Evolutionary conservation across 2,113 vertebrate genomes (phyloP).

Genomic region (Macheiramphus alcinus): DNA sequence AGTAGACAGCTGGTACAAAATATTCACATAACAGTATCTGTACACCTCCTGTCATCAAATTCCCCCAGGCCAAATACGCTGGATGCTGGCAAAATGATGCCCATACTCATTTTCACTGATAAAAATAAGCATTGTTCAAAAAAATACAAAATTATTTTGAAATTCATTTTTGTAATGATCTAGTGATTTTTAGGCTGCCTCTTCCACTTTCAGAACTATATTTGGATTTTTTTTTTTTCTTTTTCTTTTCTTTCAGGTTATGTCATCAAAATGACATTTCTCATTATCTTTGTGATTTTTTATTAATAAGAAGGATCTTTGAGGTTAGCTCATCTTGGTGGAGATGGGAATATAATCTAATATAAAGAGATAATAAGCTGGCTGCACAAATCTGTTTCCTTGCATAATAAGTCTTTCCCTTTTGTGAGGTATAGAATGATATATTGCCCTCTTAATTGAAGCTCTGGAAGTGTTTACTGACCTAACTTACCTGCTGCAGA

Average conservation of each 20-base stretch:
- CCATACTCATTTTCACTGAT: not conserved
- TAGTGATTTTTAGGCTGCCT: not conserved
- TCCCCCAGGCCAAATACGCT: not conserved
- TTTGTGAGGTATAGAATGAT: not conserved
- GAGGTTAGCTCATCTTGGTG: not conserved
- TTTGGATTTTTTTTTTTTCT: not conserved
- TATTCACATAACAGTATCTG: not conserved
- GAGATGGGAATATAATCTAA: not conserved
- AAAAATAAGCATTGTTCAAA: not conserved
- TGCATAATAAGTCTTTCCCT: not conserved
- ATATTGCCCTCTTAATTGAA: not conserved
- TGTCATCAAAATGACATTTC: not conserved
- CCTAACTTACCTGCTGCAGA: not conserved
- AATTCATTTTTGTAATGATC: not conserved
- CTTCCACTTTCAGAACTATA: not conserved
- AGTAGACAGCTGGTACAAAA: not conserved
- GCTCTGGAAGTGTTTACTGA: not conserved
- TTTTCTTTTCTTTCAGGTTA: not conserved
- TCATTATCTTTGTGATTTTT: not conserved
- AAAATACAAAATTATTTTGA: not conserved
- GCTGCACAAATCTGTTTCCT: not conserved
- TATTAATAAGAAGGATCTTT: not conserved
- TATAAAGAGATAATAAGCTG: not conserved
- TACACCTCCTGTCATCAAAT: not conserved
- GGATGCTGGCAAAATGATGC: not conserved